A percentile compares a stretch with the other conserved stretches of the same genome.
Conservation (phyloP, 2,888 invertebrate species). For the Blastobasis lacticolella region DNA sequence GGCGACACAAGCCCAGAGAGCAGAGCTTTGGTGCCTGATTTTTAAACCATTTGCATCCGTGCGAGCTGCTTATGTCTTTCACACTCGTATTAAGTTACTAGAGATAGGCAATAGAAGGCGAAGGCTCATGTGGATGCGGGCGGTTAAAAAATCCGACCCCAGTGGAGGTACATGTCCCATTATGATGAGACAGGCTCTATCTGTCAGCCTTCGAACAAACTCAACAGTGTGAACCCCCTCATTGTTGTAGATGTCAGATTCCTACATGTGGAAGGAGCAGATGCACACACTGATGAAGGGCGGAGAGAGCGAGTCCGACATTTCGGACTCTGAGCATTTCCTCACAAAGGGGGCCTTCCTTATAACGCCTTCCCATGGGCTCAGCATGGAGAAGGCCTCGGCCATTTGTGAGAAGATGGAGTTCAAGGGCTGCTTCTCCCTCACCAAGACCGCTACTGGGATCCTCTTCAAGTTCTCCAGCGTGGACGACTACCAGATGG, state of each 20-base stretch:
- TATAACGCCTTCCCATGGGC: conserved; percentile 88
- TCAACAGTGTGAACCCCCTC: too few species aligned
- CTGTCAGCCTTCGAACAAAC: too few species aligned
- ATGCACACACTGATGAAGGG: conserved; percentile 76
- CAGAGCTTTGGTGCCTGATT: too few species aligned
- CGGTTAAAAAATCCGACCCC: too few species aligned
- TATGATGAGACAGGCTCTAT: too few species aligned
- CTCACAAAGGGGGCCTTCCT: conserved; percentile 88
- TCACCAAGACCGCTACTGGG: conserved; percentile 91
- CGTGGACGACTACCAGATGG: conserved; percentile 89
- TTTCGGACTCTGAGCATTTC: conserved; percentile 83
- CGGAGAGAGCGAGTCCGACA: conserved; percentile 87
- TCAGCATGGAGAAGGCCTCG: conserved; percentile 89
- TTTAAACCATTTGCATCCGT: too few species aligned
- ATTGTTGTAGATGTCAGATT: conserved; percentile 57
- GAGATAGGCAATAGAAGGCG: too few species aligned
- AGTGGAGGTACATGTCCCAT: too few species aligned
- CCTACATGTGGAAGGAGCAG: conserved; percentile 71
- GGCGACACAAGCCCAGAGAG: too few species aligned
- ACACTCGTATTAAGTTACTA: too few species aligned
- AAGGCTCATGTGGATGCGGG: too few species aligned
- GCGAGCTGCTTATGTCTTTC: too few species aligned
- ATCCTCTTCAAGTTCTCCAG: conserved; percentile 91
- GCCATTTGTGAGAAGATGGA: conserved; percentile 92
- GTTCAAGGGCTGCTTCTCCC: conserved; percentile 88